Evolutionary conservation across 2,888 invertebrate species (phyloP), one percentile per base, ranked within the genome.

Genomic region (Sialis fuliginosa): DNA sequence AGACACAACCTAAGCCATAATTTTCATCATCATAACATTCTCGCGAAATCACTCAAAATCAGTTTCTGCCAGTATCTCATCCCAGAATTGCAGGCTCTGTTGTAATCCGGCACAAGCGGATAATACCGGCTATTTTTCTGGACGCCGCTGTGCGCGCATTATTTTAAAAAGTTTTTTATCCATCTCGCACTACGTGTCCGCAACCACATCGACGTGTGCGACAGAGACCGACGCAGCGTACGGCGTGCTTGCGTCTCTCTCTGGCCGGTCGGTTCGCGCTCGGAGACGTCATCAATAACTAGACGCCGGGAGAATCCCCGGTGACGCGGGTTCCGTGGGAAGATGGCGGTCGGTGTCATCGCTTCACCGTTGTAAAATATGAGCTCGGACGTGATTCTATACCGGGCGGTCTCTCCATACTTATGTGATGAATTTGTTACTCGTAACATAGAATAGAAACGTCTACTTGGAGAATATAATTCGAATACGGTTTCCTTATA

Each of bases 161-260:
- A 63, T 63, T 63, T 63, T 62, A 62, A 63, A 63, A 63, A 63
- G 55, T 62, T 63, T 63, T 63, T 63, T 62, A 62, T 61, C 61
- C 61, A 37, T 37, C 37, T 37, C 37, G 12, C 37, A 37, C 2
- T 22, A 22, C 22, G 22, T 22, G 22, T 22, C 22, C 22, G 22
- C 22, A 2, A 22, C 22, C 22, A 22, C 22, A 22, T 22, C 22
- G 22, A 22, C 4, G 22, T 22, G 22, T 22, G 4, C 2, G 4
- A 22, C 22, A 22, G 4, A 22, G 22, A 22, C 2, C 2, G 2
- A 22, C 22, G 22, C 4, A 22, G 22, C 22, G 22, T 22, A 22
- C 22, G 4, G 22, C 4, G 4, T 22, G 4, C 22, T 2, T 22
- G 4, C 4, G 22, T 22, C 22, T 22, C 4, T 22, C 22, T 22